These are phyloP conservation scores for Macrosiphum euphorbiae DNA, from an alignment of 2,888 invertebrate species.

Conservation along the genomic window DNA sequence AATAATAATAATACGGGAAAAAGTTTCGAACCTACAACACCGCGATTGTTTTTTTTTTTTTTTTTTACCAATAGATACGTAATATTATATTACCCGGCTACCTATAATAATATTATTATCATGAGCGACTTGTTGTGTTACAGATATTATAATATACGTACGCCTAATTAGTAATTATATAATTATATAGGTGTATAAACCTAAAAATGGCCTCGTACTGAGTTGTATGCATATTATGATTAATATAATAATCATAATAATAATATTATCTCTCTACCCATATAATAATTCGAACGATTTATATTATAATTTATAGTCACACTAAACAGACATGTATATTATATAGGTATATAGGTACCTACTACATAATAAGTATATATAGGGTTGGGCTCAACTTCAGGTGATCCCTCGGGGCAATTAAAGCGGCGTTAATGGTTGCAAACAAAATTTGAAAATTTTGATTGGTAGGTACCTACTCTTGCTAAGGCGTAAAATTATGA, in stretches of 20 bases:
- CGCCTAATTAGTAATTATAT: neutral
- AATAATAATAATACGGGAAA: neutral
- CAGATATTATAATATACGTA: neutral
- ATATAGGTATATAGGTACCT: neutral
- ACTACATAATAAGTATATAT: neutral
- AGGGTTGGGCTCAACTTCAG: neutral
- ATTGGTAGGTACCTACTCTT: neutral
- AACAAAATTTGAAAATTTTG: neutral
- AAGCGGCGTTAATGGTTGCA: neutral
- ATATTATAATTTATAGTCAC: neutral
- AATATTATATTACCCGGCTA: neutral
- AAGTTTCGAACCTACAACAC: neutral
- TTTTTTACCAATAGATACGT: neutral
- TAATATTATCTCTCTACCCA: neutral
- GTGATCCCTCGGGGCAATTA: neutral
- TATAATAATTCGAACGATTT: neutral
- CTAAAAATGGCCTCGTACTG: neutral
- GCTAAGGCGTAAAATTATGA: neutral
- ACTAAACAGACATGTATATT: neutral
- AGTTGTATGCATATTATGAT: neutral
- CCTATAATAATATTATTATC: neutral
- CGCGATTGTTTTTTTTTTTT: neutral
- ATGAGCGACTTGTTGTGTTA: neutral
- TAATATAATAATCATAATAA: neutral
- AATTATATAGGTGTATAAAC: neutral